A percentile compares a stretch with the other conserved stretches of the same genome.
These are phyloP conservation scores for Zaprionus africanus DNA, from an alignment of 1,140 invertebrate genomes.

Conservation along the genomic window DNA sequence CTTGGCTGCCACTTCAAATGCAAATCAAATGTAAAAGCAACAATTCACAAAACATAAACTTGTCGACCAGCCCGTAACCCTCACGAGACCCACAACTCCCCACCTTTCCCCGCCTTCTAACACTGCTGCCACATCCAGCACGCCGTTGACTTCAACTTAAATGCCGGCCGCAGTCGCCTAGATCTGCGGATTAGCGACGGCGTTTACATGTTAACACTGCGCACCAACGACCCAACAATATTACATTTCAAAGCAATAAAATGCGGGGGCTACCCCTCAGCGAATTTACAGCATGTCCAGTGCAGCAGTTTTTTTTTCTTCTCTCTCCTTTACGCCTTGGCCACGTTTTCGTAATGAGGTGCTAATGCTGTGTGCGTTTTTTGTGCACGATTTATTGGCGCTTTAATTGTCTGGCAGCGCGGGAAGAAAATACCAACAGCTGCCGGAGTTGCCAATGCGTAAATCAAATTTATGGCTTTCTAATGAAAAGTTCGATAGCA, in stretches of 20 bases:
- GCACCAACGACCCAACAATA: slow-evolving; percentile 20
- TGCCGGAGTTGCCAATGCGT: slow-evolving; percentile 42
- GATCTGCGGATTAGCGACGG: slow-evolving; percentile 41
- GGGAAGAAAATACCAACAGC: slow-evolving; percentile 57
- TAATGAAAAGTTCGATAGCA: slow-evolving; percentile 58
- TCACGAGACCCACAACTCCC: slow-evolving; percentile 1
- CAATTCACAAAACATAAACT: slow-evolving; percentile 53
- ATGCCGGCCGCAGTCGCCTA: slow-evolving; percentile 13
- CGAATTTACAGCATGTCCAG: slow-evolving; percentile 46
- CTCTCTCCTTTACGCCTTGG: slow-evolving; percentile 1
- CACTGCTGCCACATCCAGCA: slow-evolving; percentile 16
- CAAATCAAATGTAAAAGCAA: slow-evolving; percentile 62
- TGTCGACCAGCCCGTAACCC: slow-evolving; percentile 17
- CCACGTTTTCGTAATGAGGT: slow-evolving; percentile 65
- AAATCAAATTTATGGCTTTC: slow-evolving; percentile 76
- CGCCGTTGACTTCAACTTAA: slow-evolving; percentile 41
- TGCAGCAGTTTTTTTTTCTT: slow-evolving; percentile 24
- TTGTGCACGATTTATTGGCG: slow-evolving; percentile 52
- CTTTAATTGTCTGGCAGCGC: slow-evolving; percentile 36
- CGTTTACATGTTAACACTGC: slow-evolving; percentile 51
- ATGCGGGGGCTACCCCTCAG: slow-evolving; percentile 12
- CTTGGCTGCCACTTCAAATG: slow-evolving; percentile 57
- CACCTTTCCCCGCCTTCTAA: not conserved
- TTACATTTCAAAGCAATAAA: slow-evolving; percentile 56
- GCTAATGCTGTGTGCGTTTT: slow-evolving; percentile 60